phyloP scores from a whole-genome alignment of 2,888 invertebrate genomes.

The Dryococelus australis region DNA sequence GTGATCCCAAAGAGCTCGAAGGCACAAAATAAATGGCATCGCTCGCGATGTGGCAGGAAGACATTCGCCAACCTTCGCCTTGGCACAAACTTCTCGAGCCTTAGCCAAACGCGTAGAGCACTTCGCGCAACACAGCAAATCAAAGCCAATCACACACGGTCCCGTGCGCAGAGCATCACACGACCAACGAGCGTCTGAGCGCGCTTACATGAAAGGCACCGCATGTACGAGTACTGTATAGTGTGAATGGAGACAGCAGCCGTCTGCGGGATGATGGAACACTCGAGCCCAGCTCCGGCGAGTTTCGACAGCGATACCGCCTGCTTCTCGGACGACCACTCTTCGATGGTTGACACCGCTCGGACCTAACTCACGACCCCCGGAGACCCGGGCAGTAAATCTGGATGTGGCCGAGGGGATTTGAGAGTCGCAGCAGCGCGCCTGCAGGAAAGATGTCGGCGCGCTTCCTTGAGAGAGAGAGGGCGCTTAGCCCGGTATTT shows the following conservation, averaged over 20 bases:
- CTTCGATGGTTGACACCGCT: neutral
- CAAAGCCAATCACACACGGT: too few relatives aligned
- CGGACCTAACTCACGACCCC: neutral
- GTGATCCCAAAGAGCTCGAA: too few relatives aligned
- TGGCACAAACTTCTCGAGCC: neutral
- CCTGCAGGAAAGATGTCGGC: neutral
- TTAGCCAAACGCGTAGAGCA: neutral
- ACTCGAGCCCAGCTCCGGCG: neutral
- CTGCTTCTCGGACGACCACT: neutral
- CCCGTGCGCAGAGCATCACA: too few relatives aligned
- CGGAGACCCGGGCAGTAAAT: neutral
- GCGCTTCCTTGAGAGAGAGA: neutral
- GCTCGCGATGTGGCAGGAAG: neutral
- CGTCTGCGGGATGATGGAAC: neutral
- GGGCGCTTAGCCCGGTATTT: slow-evolving; percentile 1
- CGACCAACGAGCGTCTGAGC: too few relatives aligned
- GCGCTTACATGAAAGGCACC: too few relatives aligned
- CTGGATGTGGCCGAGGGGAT: neutral
- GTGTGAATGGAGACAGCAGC: too few relatives aligned
- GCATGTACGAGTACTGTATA: too few relatives aligned
- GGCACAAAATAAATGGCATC: neutral
- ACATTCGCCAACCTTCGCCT: neutral
- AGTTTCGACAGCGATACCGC: neutral
- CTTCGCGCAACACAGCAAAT: too few relatives aligned
- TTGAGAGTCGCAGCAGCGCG: neutral